Evolutionary conservation across 2,888 invertebrate genomes (phyloP).

Genomic region (Calliopum simillimum): DNA sequence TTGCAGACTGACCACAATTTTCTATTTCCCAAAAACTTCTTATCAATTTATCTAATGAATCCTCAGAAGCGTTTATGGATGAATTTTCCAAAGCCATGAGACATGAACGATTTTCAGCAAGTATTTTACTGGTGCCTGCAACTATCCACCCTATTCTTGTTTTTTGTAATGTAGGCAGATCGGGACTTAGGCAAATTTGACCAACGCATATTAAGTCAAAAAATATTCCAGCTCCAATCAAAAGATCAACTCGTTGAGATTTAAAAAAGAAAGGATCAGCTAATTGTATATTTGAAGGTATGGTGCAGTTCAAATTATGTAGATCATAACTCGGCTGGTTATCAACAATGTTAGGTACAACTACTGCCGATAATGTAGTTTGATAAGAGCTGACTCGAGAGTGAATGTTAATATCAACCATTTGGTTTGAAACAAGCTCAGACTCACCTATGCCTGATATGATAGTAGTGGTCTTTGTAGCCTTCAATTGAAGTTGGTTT

Average conservation of each 20-base stretch:
- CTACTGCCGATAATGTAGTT: constrained; percentile 19
- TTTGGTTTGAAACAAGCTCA: constrained; percentile 5
- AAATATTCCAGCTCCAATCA: constrained; percentile 40
- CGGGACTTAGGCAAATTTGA: constrained; percentile 33
- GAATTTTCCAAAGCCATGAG: constrained; percentile 1
- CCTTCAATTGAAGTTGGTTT: constrained; percentile 20
- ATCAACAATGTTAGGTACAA: constrained; percentile 30
- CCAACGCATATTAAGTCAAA: constrained; percentile 39
- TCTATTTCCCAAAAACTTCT: constrained; percentile 28
- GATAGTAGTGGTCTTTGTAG: not conserved
- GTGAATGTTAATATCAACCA: constrained; percentile 10
- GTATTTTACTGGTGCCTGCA: constrained; percentile 31
- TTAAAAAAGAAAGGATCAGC: constrained; percentile 39
- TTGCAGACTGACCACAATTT: constrained; percentile 5
- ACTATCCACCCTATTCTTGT: constrained; percentile 43
- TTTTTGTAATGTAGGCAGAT: constrained; percentile 42
- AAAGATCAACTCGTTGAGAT: constrained; percentile 33
- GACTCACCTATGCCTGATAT: constrained; percentile 28
- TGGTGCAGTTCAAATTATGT: constrained; percentile 36
- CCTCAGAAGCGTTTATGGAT: not conserved
- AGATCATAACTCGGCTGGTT: constrained; percentile 35
- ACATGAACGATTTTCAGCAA: constrained; percentile 1
- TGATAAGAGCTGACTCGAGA: constrained; percentile 10
- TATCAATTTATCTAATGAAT: constrained; percentile 10
- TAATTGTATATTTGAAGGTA: constrained; percentile 36